phyloP scores from a whole-genome alignment of 2,888 invertebrate species.

The Coleophora flavipennella region DNA sequence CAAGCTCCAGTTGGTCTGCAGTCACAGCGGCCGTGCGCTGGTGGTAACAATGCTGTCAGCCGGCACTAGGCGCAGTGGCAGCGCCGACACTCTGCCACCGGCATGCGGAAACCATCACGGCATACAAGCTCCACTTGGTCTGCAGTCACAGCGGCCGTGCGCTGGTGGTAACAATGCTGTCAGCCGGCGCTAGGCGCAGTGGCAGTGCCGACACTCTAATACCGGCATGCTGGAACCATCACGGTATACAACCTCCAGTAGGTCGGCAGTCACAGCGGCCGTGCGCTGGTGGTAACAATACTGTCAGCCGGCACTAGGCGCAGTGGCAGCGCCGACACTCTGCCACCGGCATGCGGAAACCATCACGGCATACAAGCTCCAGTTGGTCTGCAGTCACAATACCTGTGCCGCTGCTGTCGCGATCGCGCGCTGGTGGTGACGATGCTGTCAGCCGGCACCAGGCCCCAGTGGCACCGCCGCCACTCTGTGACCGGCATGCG shows the following conservation, averaged over 20 bases:
- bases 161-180: conserved; percentile 89
- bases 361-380: conserved; percentile 78
- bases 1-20: too few species aligned
- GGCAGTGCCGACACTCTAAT: conserved; percentile 80
- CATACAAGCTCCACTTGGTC: too few species aligned
- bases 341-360: conserved; percentile 68
- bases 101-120: conserved; percentile 82
- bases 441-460: conserved; percentile 86
- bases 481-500: conserved; percentile 79
- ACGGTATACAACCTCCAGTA: too few species aligned
- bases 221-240: conserved; percentile 83
- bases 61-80: conserved; percentile 90
- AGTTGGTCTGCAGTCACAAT: conserved; percentile 76
- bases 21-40: too few species aligned
- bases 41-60: conserved; percentile 88
- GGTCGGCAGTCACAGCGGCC: too few species aligned
- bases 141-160: too few species aligned
- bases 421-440: conserved; percentile 87
- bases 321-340: conserved; percentile 86
- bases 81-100: conserved; percentile 77
- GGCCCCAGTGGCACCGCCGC: conserved; percentile 87
- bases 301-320: conserved; percentile 88
- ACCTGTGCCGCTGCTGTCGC: conserved; percentile 64
- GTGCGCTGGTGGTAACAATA: conserved; percentile 88
- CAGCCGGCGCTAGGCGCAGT: conserved; percentile 89